A percentile compares a stretch with the other conserved stretches of the same genome.
These are phyloP conservation scores for Oreochromis niloticus DNA, from an alignment of 2,113 vertebrate species.

Conservation along the genomic window DNA sequence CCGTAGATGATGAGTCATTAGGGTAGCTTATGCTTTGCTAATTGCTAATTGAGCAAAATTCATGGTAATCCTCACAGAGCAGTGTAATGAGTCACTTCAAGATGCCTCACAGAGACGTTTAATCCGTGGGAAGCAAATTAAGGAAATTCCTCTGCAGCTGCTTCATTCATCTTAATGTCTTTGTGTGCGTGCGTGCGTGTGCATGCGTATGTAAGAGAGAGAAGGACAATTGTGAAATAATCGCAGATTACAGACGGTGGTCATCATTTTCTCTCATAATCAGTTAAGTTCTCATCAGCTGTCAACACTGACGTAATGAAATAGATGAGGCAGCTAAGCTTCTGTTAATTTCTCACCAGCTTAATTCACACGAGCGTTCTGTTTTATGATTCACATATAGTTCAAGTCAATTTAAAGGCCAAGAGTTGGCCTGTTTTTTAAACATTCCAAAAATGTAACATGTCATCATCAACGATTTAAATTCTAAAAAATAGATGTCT, in stretches of 20 bases:
- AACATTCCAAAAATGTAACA: background rate
- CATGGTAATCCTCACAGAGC: constrained; percentile 20
- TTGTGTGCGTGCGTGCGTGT: background rate
- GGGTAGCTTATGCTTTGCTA: background rate
- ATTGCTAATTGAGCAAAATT: constrained; percentile 23
- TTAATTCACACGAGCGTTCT: background rate
- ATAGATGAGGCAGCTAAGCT: background rate
- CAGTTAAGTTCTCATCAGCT: constrained; percentile 1
- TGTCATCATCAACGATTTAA: rapidly evolving
- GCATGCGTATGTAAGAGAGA: background rate
- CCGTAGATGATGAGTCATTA: constrained; percentile 6
- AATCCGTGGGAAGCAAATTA: constrained; percentile 39
- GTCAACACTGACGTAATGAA: background rate
- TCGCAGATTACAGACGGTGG: constrained; percentile 33
- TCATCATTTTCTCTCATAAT: constrained; percentile 1
- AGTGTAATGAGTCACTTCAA: constrained; percentile 9
- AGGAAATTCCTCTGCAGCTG: constrained; percentile 30
- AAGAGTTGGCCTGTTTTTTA: background rate
- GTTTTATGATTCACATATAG: background rate
- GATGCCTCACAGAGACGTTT: background rate
- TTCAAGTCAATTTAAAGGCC: background rate
- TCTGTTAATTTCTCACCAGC: background rate
- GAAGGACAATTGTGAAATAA: constrained; percentile 41
- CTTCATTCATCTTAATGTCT: background rate
- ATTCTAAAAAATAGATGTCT: background rate